Percentiles rank a stretch among this genome's conserved stretches.
Conservation (phyloP, 2,888 invertebrate species). For the Mimumesa dahlbomi region DNA sequence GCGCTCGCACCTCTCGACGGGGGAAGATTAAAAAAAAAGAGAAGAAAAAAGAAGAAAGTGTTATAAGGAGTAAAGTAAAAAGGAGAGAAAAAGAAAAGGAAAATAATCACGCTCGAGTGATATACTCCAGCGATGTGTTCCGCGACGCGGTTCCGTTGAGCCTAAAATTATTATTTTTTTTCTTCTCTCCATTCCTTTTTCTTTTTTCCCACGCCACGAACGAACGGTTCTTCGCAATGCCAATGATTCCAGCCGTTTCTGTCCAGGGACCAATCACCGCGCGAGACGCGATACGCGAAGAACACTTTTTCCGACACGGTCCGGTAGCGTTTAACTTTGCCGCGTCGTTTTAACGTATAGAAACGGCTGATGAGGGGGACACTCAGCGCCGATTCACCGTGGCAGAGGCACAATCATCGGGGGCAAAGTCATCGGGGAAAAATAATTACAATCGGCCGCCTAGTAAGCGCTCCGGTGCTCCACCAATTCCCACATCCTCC, state of each 20-base stretch:
- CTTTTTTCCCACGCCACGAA: background rate
- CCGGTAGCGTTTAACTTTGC: conserved; percentile 57
- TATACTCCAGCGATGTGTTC: conserved; percentile 11
- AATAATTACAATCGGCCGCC: conserved; percentile 76
- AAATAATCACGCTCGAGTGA: conserved; percentile 43
- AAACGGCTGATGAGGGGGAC: conserved; percentile 57
- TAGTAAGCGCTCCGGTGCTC: conserved; percentile 52
- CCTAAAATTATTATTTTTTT: conserved; percentile 31
- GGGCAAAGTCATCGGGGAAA: conserved; percentile 69
- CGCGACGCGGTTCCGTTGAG: background rate
- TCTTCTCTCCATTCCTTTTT: background rate
- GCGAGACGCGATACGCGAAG: conserved; percentile 29
- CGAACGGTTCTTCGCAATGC: conserved; percentile 28
- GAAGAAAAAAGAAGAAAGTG: background rate
- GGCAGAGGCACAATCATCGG: conserved; percentile 60
- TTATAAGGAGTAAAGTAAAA: conserved; percentile 3
- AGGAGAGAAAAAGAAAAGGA: background rate
- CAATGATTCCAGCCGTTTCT: conserved; percentile 33
- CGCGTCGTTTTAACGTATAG: conserved; percentile 57
- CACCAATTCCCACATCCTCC: conserved; percentile 47
- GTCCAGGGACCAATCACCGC: conserved; percentile 43
- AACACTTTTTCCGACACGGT: conserved; percentile 51
- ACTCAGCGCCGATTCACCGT: conserved; percentile 65
- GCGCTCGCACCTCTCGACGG: background rate
- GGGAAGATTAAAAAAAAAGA: conserved; percentile 3